Base-by-base conservation (phyloP, 1,140 invertebrate genomes). In the Drosophila simulans region DNA sequence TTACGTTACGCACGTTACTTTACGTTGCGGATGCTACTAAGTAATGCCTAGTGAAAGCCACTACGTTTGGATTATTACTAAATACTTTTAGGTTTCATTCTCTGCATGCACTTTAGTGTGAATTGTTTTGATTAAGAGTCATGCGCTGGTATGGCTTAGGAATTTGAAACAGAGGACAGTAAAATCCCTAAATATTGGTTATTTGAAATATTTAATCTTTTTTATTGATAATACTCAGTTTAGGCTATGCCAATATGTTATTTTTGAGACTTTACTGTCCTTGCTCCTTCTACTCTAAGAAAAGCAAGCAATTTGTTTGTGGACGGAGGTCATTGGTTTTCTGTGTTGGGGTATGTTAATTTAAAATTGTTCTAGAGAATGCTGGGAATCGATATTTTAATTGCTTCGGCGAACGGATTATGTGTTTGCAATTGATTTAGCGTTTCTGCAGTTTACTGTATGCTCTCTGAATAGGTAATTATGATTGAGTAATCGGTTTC, bases 401-500 rank as follows among this genome's bases (percentile, higher is more conserved):
- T 68, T 86, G 72, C 68, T 77, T 56, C 48, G 45, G 56, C 65
- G 27, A 75, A 82, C 59, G 57, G 46, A 60, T 85, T 85, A 35
- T 45, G 46, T 55, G 55, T 56, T 73, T 46, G 48, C 39, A 51
- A 55, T 72, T 56, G 43, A 65, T 69, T 77, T 62, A 56, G 49
- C 39, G 43, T 39, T 25, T 55, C 48, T 39, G 49, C 65, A 57
- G 43, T 72, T 84, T 80, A 77, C 27, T 45, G 62, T 85, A 85
- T 80, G 60, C 66, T 80, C 71, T 54, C 49, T 74, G 56, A 74
- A 60, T 72, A 73, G 73, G 62, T 81, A 77, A 51, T 81, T 46
- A 57, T 75, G 43, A 15, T 55, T 80, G 80, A 60, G 53, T 31
- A 55, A 25, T 60, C 59, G 54, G 31, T 62, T 74, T 77, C 46